Percentiles rank a stretch among this genome's conserved stretches.
phyloP scores from a whole-genome alignment of 2,113 vertebrate species.

The Cyrtonyx montezumae region DNA sequence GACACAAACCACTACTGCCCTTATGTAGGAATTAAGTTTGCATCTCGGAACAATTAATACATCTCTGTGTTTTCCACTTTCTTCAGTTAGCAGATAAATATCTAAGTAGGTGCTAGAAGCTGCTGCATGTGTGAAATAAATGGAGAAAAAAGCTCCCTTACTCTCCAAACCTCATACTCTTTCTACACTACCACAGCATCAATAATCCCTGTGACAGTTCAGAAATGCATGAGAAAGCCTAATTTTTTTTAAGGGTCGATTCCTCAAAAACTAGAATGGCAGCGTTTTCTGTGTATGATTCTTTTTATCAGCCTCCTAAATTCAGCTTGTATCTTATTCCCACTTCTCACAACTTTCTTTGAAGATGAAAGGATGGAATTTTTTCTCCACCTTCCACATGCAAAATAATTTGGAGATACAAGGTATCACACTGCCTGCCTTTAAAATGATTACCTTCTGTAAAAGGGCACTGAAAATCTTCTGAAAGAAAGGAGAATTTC shows the following conservation, averaged over 20 bases:
- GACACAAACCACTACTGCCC: rapidly evolving
- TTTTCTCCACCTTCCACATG: background rate
- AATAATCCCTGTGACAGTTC: background rate
- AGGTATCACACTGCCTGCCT: background rate
- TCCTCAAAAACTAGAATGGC: background rate
- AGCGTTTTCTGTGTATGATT: background rate
- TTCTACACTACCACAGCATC: background rate
- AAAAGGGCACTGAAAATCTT: background rate
- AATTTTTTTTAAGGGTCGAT: background rate
- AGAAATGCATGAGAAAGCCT: background rate
- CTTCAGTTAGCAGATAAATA: background rate
- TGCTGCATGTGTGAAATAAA: background rate
- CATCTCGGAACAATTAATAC: background rate
- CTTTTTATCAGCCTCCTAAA: background rate
- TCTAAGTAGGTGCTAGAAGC: background rate
- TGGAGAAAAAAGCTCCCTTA: background rate
- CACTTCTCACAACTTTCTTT: background rate
- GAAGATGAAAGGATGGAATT: background rate
- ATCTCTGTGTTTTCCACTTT: background rate
- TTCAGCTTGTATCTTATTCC: background rate
- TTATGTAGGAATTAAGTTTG: background rate
- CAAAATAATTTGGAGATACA: background rate
- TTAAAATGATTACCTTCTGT: background rate
- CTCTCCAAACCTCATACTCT: background rate
- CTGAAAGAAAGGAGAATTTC: background rate